These are phyloP conservation scores for Eucidaris tribuloides DNA, from an alignment of 35 echinoderm and acorn worm genomes.

Conservation along the genomic window DNA sequence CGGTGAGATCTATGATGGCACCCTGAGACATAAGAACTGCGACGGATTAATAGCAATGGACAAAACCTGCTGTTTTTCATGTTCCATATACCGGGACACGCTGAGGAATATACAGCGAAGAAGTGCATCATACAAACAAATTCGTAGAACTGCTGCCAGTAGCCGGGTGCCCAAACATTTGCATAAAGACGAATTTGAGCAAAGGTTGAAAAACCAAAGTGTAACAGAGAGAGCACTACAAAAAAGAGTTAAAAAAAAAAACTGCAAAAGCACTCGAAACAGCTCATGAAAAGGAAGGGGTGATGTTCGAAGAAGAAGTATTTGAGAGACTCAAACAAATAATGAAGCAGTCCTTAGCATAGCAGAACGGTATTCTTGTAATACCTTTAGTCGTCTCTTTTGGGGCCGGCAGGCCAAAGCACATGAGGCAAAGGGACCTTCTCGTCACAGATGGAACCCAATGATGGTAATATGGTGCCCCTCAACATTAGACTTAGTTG, in stretches of 20 bases:
- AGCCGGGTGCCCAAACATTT: not conserved
- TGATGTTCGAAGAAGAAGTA: not conserved
- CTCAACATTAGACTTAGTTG: not conserved
- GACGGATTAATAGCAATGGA: not conserved
- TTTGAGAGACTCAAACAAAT: not conserved
- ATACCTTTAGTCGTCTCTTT: not conserved
- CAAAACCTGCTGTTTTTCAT: not conserved
- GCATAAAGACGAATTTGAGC: not conserved
- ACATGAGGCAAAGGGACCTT: not conserved
- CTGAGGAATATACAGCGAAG: not conserved
- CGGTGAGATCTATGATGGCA: not conserved
- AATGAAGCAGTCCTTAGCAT: not conserved
- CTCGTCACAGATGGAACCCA: not conserved
- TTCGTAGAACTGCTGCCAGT: too few relatives aligned
- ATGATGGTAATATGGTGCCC: conserved; percentile 3
- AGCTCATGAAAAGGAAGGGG: not conserved
- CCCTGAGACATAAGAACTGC: not conserved
- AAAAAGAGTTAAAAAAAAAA: not conserved
- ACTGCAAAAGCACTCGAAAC: too few relatives aligned
- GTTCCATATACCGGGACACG: too few relatives aligned
- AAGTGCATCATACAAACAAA: not conserved
- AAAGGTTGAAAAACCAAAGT: not conserved
- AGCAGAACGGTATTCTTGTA: not conserved
- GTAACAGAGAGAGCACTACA: too few relatives aligned
- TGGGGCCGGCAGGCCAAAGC: not conserved